A percentile compares a stretch with the other conserved stretches of the same genome.
phyloP scores from a whole-genome alignment of 2,113 vertebrate species.

The Pelobates fuscus region DNA sequence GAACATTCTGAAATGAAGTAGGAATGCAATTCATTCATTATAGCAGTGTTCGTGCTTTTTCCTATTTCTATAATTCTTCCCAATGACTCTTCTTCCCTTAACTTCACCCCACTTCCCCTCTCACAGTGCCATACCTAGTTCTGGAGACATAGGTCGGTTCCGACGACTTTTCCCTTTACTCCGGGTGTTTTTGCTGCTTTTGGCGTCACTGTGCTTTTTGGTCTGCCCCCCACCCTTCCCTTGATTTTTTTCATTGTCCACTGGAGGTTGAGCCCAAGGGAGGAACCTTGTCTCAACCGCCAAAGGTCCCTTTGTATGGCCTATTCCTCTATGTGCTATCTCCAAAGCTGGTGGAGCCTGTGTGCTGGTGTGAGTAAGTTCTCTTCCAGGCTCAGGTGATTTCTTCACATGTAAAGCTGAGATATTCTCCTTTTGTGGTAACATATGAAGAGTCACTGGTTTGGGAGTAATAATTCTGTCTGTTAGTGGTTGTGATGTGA shows the following conservation, averaged over 20 bases:
- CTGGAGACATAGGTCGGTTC: constrained; percentile 83
- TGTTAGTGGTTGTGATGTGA: constrained; percentile 26
- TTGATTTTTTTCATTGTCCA: constrained; percentile 22
- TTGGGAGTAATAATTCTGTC: constrained; percentile 1
- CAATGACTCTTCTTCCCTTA: too few species aligned
- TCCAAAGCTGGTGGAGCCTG: constrained; percentile 49
- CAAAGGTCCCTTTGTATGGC: constrained; percentile 56
- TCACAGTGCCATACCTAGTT: constrained; percentile 72
- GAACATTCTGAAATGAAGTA: too few species aligned
- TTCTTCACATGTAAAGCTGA: constrained; percentile 26
- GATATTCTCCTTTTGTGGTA: constrained; percentile 3
- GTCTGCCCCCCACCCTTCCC: constrained; percentile 68
- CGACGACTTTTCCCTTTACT: constrained; percentile 84
- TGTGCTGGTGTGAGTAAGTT: constrained; percentile 54
- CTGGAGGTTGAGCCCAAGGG: constrained; percentile 63
- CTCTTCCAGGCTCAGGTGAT: constrained; percentile 51
- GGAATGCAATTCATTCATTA: too few species aligned
- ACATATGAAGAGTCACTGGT: neutral
- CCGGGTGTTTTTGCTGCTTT: constrained; percentile 70
- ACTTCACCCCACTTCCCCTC: too few species aligned
- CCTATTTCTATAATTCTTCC: too few species aligned
- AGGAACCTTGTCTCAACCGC: constrained; percentile 64
- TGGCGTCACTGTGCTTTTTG: constrained; percentile 63
- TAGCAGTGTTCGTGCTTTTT: too few species aligned
- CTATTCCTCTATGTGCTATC: constrained; percentile 50